Base-by-base conservation (phyloP, 1,140 invertebrate species). In the Macrobrachium nipponense region DNA sequence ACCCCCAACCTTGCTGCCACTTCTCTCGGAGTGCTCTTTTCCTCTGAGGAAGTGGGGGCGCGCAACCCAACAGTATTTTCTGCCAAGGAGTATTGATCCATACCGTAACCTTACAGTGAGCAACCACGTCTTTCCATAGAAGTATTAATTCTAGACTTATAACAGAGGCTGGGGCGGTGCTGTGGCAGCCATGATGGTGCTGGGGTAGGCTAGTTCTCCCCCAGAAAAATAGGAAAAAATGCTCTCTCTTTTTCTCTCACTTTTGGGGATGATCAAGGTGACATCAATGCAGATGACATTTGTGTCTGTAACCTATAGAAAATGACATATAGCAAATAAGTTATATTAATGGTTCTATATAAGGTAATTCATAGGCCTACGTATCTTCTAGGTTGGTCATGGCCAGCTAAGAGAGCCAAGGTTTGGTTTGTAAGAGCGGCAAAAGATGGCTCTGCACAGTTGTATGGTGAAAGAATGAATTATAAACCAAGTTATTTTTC, bases 281-380 rank as follows among this genome's bases (percentile, higher is more conserved):
- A 78, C 75, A 68, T 80, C 64, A 58, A 86, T 80, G 58, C 83
- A 86, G 75, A 80, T 79, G 60, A 75, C 80, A 80, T 86, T 77
- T 86, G 76, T 85, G 84, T 86, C 84, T 86, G 77, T 86, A 86
- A 86, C 84, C 84, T 51, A 80, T 86, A 75, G 84, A 80, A 86
- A 86, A 86, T 86, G 84, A 86, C 84, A 86, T 70, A 70, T 86
- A 86, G 84, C 64, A 72, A 80, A 70, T 86, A 86, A 86, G 84
- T 86, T 86, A 86, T 75, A 80, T 86, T 86, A 86, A 86, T 86
- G 84, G 84, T 80, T 86, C 84, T 86, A 80, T 86, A 86, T 86
- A 86, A 86, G 84, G 84, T 86, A 80, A 86, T 51, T 86, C 84
- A 66, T 86, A 86, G 84, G 78, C 76, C 84, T 86, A 86, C 84